Percentiles rank a stretch among this genome's conserved stretches.
Conservation (phyloP, 1,140 invertebrate species). For the Drosophila takahashii region DNA sequence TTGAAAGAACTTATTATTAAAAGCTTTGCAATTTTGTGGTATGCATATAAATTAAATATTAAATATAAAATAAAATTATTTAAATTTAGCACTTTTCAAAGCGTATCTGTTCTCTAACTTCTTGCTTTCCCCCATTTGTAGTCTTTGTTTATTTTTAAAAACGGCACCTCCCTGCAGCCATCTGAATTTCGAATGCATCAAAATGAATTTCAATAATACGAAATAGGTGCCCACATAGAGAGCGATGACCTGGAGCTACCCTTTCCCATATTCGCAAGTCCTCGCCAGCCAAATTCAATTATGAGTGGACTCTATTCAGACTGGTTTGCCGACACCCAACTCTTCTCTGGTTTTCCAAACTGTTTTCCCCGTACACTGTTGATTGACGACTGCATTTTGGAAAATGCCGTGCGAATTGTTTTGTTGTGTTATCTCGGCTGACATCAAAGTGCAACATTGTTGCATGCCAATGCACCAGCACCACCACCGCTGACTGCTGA, state of each 20-base stretch:
- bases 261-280: neutral
- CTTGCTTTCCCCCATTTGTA: slow-evolving; percentile 33
- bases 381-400: slow-evolving; percentile 73
- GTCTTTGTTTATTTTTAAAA: slow-evolving; percentile 17
- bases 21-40: neutral
- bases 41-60: neutral
- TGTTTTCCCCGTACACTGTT: slow-evolving; percentile 32
- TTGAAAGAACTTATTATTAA: neutral
- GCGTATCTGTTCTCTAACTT: slow-evolving; percentile 17
- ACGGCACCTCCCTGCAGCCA: slow-evolving; percentile 19
- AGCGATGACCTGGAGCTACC: slow-evolving; percentile 27
- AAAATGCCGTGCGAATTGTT: slow-evolving; percentile 53
- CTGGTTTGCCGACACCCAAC: slow-evolving; percentile 8
- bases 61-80: neutral
- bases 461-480: slow-evolving; percentile 7
- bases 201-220: slow-evolving; percentile 73
- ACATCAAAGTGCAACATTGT: slow-evolving; percentile 64
- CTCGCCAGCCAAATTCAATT: slow-evolving; percentile 67
- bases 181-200: slow-evolving; percentile 38
- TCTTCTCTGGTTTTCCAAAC: slow-evolving; percentile 5
- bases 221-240: slow-evolving; percentile 39
- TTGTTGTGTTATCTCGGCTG: slow-evolving; percentile 35
- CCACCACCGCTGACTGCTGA: slow-evolving; percentile 16
- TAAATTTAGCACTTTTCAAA: slow-evolving; percentile 1
- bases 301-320: slow-evolving; percentile 57